These are phyloP conservation scores for Pseudomyrmex pallidus DNA, from an alignment of 1,140 invertebrate genomes.

Conservation along the genomic window DNA sequence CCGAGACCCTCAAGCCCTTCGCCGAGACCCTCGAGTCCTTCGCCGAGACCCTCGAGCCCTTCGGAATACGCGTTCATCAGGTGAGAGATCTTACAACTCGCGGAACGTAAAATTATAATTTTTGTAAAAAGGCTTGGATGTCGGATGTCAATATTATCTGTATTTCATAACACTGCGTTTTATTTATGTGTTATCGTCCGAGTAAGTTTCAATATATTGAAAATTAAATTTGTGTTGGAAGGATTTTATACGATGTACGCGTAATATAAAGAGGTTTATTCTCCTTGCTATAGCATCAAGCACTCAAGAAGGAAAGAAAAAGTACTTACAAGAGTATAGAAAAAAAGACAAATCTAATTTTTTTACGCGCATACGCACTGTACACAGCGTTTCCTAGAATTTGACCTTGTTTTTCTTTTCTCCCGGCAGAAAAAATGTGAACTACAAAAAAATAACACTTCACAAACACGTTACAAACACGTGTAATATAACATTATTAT, in stretches of 20 bases:
- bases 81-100: slow-evolving; percentile 66
- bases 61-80: slow-evolving; percentile 83
- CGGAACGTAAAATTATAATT: neutral
- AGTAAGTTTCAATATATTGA: neutral
- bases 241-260: too few relatives aligned
- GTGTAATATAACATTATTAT: too few relatives aligned
- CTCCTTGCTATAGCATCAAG: too few relatives aligned
- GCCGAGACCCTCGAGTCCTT: slow-evolving; percentile 83
- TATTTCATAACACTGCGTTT: too few relatives aligned
- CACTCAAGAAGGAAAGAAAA: too few relatives aligned
- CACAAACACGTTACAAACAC: too few relatives aligned
- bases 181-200: too few relatives aligned
- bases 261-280: too few relatives aligned
- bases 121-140: neutral
- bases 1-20: slow-evolving; percentile 83
- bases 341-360: too few relatives aligned
- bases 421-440: too few relatives aligned
- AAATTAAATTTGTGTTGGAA: neutral
- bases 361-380: neutral
- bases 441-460: too few relatives aligned
- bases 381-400: neutral
- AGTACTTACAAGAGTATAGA: too few relatives aligned
- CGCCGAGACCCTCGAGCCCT: slow-evolving; percentile 82
- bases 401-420: neutral
- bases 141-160: neutral